Conservation (phyloP, 2,797 vertebrate genomes). For the Neosilurus mollespiculum region DNA sequence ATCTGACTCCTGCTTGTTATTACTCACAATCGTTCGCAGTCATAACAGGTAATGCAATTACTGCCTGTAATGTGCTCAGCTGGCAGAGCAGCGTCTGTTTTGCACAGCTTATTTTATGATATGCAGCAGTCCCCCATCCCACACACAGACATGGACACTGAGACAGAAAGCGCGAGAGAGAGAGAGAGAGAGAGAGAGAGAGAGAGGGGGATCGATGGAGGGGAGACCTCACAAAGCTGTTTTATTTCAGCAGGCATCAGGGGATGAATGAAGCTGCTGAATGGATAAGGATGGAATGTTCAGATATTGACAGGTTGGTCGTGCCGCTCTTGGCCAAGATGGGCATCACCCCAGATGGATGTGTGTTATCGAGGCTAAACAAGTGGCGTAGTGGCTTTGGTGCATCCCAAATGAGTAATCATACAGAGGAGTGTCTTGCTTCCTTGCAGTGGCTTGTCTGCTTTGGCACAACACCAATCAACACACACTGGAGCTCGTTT, state of each 20-base stretch:
- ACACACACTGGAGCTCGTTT: slow-evolving; percentile 1
- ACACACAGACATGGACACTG: background rate
- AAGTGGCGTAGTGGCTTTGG: slow-evolving; percentile 29
- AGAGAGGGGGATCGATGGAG: slow-evolving; percentile 31
- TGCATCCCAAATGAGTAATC: slow-evolving; percentile 18
- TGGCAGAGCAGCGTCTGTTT: slow-evolving; percentile 39
- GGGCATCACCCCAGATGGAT: slow-evolving; percentile 37
- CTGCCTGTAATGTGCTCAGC: slow-evolving; percentile 46
- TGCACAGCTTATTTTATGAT: slow-evolving; percentile 37
- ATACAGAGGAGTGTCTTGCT: slow-evolving; percentile 3
- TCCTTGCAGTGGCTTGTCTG: slow-evolving; percentile 18
- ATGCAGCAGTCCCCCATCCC: slow-evolving; percentile 7
- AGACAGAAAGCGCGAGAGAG: background rate
- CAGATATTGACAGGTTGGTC: slow-evolving; percentile 46
- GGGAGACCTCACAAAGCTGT: slow-evolving; percentile 17
- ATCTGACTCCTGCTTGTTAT: slow-evolving; percentile 46
- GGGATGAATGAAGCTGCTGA: slow-evolving; percentile 44
- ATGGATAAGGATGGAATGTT: slow-evolving; percentile 29
- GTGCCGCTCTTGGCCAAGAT: background rate
- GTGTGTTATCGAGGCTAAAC: slow-evolving; percentile 41
- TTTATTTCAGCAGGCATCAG: slow-evolving; percentile 34
- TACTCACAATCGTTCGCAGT: slow-evolving; percentile 46
- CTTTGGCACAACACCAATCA: slow-evolving; percentile 13
- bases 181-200: slow-evolving; percentile 5
- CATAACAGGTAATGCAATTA: slow-evolving; percentile 57